phyloP scores from a whole-genome alignment of 2,797 vertebrate species.

The Moxostoma hubbsi region DNA sequence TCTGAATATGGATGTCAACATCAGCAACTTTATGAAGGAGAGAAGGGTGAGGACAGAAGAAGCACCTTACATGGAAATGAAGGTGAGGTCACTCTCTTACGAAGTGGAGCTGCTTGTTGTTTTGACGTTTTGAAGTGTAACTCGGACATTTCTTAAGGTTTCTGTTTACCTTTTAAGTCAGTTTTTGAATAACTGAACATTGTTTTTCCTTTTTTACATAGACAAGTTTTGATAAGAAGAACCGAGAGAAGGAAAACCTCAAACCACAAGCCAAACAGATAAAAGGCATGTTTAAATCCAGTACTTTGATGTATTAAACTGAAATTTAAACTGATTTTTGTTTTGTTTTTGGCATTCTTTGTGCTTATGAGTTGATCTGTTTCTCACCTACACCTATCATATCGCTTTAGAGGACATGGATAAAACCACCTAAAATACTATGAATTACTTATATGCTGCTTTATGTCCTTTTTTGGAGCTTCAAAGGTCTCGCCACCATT shows the following conservation, averaged over 20 bases:
- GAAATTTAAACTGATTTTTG: too few species aligned
- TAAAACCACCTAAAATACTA: too few species aligned
- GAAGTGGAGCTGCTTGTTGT: background rate
- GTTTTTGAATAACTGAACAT: background rate
- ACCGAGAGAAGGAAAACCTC: slow-evolving; percentile 26
- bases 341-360: too few species aligned
- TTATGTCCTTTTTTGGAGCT: too few species aligned
- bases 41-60: slow-evolving; percentile 73
- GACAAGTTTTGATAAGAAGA: slow-evolving; percentile 68
- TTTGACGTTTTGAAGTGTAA: background rate
- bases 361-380: too few species aligned
- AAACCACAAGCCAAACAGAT: slow-evolving; percentile 16
- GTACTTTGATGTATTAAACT: background rate
- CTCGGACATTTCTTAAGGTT: too few species aligned
- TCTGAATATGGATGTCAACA: slow-evolving; percentile 35
- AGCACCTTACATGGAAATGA: slow-evolving; percentile 79
- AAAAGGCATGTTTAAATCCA: slow-evolving; percentile 34
- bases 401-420: too few species aligned
- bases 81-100: slow-evolving; percentile 70
- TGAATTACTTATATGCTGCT: too few species aligned
- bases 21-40: slow-evolving; percentile 74
- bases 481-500: too few species aligned
- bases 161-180: too few species aligned
- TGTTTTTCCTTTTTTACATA: slow-evolving; percentile 55
- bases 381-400: too few species aligned